phyloP scores from a whole-genome alignment of 2,797 vertebrate genomes.

The Ateles fusciceps region DNA sequence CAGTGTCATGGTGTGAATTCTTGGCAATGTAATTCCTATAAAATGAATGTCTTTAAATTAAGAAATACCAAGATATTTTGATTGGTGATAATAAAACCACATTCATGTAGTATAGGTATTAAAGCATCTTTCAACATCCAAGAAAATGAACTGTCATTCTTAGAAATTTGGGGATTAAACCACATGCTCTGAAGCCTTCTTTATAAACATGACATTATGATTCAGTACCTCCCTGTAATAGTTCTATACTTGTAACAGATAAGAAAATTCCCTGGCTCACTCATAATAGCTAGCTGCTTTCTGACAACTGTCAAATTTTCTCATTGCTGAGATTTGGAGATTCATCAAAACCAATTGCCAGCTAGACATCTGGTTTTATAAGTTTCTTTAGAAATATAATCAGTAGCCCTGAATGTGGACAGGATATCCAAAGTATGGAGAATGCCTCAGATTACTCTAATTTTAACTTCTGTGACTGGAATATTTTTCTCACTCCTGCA shows the following conservation, averaged over 20 bases:
- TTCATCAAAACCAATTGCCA: slow-evolving; percentile 67
- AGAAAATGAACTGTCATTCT: slow-evolving; percentile 54
- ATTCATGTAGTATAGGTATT: neutral
- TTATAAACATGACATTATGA: slow-evolving; percentile 24
- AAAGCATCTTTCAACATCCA: slow-evolving; percentile 41
- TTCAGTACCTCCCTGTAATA: neutral
- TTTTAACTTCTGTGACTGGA: slow-evolving; percentile 57
- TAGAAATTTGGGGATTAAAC: slow-evolving; percentile 2
- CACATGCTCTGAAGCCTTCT: slow-evolving; percentile 20
- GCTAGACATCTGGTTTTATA: slow-evolving; percentile 66
- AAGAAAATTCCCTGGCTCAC: slow-evolving; percentile 57
- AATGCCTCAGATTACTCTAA: slow-evolving; percentile 49
- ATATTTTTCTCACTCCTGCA: neutral
- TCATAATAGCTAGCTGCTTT: slow-evolving; percentile 54
- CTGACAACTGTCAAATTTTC: slow-evolving; percentile 70
- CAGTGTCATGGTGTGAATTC: neutral
- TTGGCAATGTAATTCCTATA: neutral
- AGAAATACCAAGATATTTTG: slow-evolving; percentile 11
- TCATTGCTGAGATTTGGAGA: slow-evolving; percentile 67
- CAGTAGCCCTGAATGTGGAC: slow-evolving; percentile 58
- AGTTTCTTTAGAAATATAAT: slow-evolving; percentile 63
- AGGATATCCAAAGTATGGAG: slow-evolving; percentile 51
- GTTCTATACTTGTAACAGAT: slow-evolving; percentile 26
- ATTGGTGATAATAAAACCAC: slow-evolving; percentile 19
- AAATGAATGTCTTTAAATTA: slow-evolving; percentile 52